Percentiles rank a stretch among this genome's conserved stretches.
Conservation (phyloP, 2,888 invertebrate genomes). For the Cryptocephalus primarius region DNA sequence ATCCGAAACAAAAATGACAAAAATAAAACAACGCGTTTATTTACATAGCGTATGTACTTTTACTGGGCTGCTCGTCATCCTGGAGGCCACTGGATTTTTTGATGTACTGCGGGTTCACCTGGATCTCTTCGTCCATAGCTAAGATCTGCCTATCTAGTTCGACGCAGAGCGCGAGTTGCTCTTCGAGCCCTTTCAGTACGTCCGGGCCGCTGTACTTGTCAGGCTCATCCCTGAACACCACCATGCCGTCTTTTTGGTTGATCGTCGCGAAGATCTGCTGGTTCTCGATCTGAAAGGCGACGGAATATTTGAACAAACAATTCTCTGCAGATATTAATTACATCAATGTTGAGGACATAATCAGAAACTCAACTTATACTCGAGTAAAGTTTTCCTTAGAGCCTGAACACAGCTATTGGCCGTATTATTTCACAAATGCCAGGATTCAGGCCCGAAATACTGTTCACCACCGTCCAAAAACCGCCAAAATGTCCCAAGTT, state of each 20-base stretch:
- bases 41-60: conserved; percentile 38
- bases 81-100: conserved; percentile 36
- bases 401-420: no score
- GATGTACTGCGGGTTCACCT: conserved; percentile 72
- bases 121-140: conserved; percentile 91
- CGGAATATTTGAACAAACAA: background rate
- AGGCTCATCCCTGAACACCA: conserved; percentile 89
- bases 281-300: conserved; percentile 73
- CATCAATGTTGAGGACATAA: no score
- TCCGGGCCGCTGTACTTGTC: conserved; percentile 88
- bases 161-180: conserved; percentile 76
- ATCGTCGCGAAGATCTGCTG: conserved; percentile 95
- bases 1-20: no score
- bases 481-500: no score
- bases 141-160: conserved; percentile 80
- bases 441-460: no score
- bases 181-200: conserved; percentile 78
- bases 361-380: no score
- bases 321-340: no score
- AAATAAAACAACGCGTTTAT: background rate
- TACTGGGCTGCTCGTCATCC: conserved; percentile 36
- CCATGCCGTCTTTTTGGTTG: conserved; percentile 97
- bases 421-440: no score
- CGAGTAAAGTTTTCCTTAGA: no score
- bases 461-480: no score